Percentiles rank a stretch among this genome's conserved stretches.
Conservation (phyloP, 2,888 invertebrate species). For the Andricus curvator region DNA sequence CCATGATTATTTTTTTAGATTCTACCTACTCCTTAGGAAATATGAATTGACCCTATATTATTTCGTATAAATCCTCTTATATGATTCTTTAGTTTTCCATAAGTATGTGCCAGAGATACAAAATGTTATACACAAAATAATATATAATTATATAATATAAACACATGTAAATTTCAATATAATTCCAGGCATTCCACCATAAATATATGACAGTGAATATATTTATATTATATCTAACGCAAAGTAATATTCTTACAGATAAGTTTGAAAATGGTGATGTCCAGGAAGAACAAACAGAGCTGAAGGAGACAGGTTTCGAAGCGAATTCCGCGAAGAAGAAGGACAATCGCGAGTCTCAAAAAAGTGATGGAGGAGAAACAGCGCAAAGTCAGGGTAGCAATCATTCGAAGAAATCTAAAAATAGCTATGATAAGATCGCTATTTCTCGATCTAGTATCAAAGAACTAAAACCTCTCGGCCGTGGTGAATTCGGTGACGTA, state of each 20-base stretch:
- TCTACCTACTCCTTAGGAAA: too few relatives aligned
- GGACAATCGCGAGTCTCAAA: constrained; percentile 81
- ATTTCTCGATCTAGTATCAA: constrained; percentile 87
- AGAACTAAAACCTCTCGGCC: constrained; percentile 83
- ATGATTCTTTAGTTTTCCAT: too few relatives aligned
- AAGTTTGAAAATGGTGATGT: constrained; percentile 75
- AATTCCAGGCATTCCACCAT: too few relatives aligned
- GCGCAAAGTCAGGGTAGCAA: constrained; percentile 82
- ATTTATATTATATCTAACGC: too few relatives aligned
- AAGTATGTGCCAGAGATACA: too few relatives aligned
- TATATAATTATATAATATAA: too few relatives aligned
- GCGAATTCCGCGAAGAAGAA: constrained; percentile 66
- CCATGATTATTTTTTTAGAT: too few relatives aligned
- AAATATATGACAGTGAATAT: too few relatives aligned
- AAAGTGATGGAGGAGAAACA: constrained; percentile 85
- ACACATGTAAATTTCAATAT: too few relatives aligned
- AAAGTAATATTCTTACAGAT: constrained; percentile 59
- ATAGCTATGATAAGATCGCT: constrained; percentile 87
- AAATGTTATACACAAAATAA: too few relatives aligned
- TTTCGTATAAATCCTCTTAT: too few relatives aligned
- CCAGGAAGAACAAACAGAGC: constrained; percentile 77
- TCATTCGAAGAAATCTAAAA: constrained; percentile 83
- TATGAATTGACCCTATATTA: too few relatives aligned
- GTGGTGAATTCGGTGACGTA: constrained; percentile 96
- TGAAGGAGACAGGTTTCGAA: constrained; percentile 77